Evolutionary conservation across 2,113 vertebrate genomes (phyloP), one percentile per base, ranked within the genome.

Genomic region (Triplophysa siluroides): DNA sequence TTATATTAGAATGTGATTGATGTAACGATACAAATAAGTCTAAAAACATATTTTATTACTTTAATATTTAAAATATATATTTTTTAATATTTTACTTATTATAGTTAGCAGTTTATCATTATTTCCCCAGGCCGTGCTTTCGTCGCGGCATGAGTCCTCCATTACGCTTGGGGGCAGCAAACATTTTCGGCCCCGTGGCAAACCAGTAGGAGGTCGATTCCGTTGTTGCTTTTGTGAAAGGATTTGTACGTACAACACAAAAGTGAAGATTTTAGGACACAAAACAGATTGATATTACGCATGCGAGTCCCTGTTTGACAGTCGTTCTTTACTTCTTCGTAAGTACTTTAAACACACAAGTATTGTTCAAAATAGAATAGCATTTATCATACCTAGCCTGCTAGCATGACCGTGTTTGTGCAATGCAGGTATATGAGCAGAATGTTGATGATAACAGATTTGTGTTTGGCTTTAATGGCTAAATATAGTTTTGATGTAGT

Each of bases 161-260:
- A 5, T 23, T 4, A 50, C 72, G 12, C 58, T 0, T 12, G 72
- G 38, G 72, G 10, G 72, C 38, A 47, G 41, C 62, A 9, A n/a
- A 63, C 72, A 7, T 6, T 8, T 24, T 23, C 33, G 13, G 41
- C 23, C 11, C 13, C 38, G 47, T 29, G 41, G 38, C 58, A 47
- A 58, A 75, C 14, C 72, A 47, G 58, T 38, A 74, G 72, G 72
- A 63, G 41, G 38, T 63, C 41, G 60, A 47, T 4, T 63, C 19
- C 72, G 21, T 47, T 75, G 72, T 75, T 47, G 21, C 72, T 75
- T 63, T 63, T 18, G 72, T 60, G 16, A 75, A 75, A 63, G 58
- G 72, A 58, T 62, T 75, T 63, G 72, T 75, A 63, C 58, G 58
- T 50, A 47, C 56, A 75, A 29, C 26, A 43, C 58, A 63, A 47